These are phyloP conservation scores for Hemitrygon akajei DNA, from an alignment of 2,797 vertebrate species.

Conservation along the genomic window DNA sequence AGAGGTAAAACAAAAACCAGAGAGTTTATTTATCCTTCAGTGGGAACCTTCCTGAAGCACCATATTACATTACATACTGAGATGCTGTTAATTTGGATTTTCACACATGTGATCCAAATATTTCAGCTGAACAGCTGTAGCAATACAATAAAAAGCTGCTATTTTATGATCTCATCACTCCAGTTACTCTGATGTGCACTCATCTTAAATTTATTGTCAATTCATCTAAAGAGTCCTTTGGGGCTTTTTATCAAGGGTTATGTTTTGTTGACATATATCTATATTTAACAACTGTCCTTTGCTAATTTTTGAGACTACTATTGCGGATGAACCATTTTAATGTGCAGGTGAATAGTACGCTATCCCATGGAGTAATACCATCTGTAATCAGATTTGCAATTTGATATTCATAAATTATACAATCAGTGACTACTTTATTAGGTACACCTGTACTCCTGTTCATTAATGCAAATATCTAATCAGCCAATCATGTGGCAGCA, in stretches of 20 bases:
- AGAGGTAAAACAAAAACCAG: neutral
- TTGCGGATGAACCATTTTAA: neutral
- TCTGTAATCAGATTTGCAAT: neutral
- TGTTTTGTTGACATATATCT: neutral
- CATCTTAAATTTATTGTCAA: neutral
- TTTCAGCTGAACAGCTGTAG: neutral
- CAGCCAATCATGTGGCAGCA: too few species aligned
- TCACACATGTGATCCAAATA: conserved; percentile 18
- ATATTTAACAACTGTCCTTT: neutral
- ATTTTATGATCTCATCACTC: neutral
- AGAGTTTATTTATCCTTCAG: neutral
- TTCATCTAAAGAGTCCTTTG: neutral
- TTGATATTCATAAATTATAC: neutral
- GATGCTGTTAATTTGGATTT: conserved; percentile 10
- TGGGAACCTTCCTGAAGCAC: neutral
- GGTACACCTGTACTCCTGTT: too few species aligned
- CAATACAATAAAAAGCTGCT: neutral
- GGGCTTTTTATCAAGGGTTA: neutral
- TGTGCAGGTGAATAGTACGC: neutral
- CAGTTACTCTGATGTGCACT: neutral
- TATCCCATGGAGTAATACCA: neutral
- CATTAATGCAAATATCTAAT: too few species aligned
- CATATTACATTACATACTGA: neutral
- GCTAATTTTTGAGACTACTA: neutral
- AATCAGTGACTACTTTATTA: too few species aligned